Evolutionary conservation across 2,113 vertebrate species (phyloP).

Genomic region (Hemicordylus capensis): DNA sequence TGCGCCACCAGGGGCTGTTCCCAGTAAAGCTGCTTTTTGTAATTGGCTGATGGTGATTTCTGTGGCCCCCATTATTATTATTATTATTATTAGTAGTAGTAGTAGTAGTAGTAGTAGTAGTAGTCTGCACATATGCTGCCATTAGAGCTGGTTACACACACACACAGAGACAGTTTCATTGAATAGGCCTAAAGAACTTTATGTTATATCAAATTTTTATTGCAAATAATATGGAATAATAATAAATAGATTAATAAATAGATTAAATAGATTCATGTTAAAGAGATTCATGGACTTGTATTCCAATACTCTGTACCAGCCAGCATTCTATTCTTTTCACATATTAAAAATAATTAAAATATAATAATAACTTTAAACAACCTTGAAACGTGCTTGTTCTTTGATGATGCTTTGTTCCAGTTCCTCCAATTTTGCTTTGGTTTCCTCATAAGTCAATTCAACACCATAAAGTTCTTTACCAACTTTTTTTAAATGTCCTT

Average conservation of each 20-base stretch:
- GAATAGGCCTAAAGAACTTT: background rate
- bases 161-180: no score
- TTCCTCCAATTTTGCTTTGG: slow-evolving; percentile 68
- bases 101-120: no score
- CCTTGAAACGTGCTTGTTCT: slow-evolving; percentile 67
- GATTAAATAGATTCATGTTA: no score
- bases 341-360: slow-evolving; percentile 16
- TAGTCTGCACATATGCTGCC: no score
- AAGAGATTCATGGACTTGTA: background rate
- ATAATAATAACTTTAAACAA: slow-evolving; percentile 33
- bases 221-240: background rate
- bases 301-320: background rate
- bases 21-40: no score
- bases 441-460: slow-evolving; percentile 60
- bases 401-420: slow-evolving; percentile 62
- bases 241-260: background rate
- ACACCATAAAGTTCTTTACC: slow-evolving; percentile 70
- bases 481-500: slow-evolving; percentile 70
- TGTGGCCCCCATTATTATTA: no score
- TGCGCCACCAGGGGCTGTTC: no score
- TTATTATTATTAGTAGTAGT: no score
- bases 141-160: no score
- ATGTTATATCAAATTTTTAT: background rate
- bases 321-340: background rate
- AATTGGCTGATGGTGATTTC: no score